These are phyloP conservation scores for Hippocampus kuda DNA, from an alignment of 2,797 vertebrate genomes.

Conservation along the genomic window DNA sequence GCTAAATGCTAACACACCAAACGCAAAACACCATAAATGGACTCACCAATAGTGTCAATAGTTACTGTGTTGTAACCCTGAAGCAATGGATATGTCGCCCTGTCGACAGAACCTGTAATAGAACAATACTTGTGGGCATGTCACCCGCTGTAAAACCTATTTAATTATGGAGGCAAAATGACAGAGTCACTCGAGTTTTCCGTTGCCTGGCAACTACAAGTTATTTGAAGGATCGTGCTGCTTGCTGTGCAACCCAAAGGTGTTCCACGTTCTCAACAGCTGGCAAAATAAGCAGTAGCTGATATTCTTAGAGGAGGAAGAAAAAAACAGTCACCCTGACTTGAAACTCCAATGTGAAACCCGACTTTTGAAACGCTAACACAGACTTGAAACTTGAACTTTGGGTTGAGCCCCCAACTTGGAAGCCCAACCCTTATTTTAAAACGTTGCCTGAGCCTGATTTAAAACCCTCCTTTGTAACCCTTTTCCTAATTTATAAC, in stretches of 20 bases:
- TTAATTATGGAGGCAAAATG: background rate
- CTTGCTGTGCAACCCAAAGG: background rate
- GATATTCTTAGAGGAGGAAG: background rate
- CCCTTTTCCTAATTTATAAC: no score
- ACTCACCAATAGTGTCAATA: no score
- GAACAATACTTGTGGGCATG: background rate
- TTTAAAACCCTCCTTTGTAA: no score
- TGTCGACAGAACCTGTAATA: no score
- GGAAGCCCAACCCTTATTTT: background rate
- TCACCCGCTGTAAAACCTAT: background rate
- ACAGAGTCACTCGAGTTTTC: background rate
- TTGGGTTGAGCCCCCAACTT: background rate
- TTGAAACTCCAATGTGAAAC: background rate
- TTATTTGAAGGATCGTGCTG: background rate
- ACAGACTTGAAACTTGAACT: background rate
- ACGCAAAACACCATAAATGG: background rate
- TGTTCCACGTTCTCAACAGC: background rate
- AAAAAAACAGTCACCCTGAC: background rate
- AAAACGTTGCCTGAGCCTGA: background rate
- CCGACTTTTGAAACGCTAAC: background rate
- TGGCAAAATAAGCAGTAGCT: background rate
- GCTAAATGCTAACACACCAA: no score
- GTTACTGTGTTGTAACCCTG: no score
- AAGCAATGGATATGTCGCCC: no score
- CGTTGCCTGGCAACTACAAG: background rate